Evolutionary conservation across 2,888 invertebrate species (phyloP).

Genomic region (Catotricha subobsoleta): DNA sequence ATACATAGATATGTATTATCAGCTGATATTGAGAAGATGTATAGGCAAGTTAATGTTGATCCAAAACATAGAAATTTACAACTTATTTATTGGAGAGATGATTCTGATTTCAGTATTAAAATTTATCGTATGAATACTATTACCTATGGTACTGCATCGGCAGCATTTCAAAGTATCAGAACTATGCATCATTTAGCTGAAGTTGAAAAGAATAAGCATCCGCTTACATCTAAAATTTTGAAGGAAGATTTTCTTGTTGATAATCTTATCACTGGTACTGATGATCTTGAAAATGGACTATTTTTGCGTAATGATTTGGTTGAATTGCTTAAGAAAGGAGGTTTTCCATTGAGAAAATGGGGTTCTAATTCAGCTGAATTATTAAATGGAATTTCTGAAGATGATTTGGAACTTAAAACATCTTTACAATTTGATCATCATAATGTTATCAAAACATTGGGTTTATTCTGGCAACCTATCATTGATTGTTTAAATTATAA

Average conservation of each 20-base stretch:
- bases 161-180: conserved; percentile 11
- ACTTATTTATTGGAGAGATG: conserved; percentile 10
- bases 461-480: neutral
- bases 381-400: neutral
- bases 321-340: neutral
- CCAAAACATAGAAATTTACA: conserved; percentile 9
- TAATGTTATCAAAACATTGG: neutral
- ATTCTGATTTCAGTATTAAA: conserved; percentile 6
- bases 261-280: conserved; percentile 8
- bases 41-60: conserved; percentile 9
- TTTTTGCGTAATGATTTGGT: neutral
- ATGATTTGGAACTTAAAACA: neutral
- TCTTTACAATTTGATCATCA: neutral
- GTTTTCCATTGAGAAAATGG: conserved; percentile 1
- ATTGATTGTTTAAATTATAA: neutral
- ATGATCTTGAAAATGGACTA: conserved; percentile 3
- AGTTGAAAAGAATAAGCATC: conserved; percentile 12
- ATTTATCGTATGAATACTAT: conserved; percentile 11
- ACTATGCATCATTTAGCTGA: conserved; percentile 11
- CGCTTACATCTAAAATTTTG: conserved; percentile 10
- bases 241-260: conserved; percentile 12
- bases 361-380: neutral
- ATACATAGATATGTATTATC: conserved; percentile 10
- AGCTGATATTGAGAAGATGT: conserved; percentile 11
- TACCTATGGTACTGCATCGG: conserved; percentile 12